Percentiles rank a stretch among this genome's conserved stretches.
phyloP scores from a whole-genome alignment of 53 echinoderm and acorn worm species.

The Echinarachnius parma region DNA sequence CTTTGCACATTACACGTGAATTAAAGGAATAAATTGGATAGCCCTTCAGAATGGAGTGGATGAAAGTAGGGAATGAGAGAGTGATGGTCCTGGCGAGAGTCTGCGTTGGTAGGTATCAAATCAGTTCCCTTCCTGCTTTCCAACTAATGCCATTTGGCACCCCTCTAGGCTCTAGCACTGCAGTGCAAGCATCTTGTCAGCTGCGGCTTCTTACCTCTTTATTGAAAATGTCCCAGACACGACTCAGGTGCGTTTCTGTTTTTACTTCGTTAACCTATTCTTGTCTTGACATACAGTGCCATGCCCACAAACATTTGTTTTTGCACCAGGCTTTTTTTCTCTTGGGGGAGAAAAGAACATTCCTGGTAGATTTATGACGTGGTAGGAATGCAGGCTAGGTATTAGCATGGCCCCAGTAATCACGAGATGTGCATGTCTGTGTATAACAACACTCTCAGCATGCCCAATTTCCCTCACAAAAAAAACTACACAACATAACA shows the following conservation, averaged over 20 bases:
- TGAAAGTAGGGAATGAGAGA: slow-evolving; percentile 46
- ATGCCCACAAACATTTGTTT: too few species aligned
- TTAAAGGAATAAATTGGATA: slow-evolving; percentile 9
- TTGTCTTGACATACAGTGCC: too few species aligned
- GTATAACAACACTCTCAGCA: too few species aligned
- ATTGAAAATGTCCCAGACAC: too few species aligned
- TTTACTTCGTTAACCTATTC: too few species aligned
- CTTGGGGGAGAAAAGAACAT: slow-evolving; percentile 32
- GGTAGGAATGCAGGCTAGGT: slow-evolving; percentile 30
- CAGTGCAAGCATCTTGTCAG: slow-evolving; percentile 41
- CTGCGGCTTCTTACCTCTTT: too few species aligned
- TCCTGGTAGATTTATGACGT: slow-evolving; percentile 39
- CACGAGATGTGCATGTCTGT: slow-evolving; percentile 22
- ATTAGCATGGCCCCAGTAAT: slow-evolving; percentile 18
- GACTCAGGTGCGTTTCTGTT: too few species aligned
- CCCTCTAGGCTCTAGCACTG: slow-evolving; percentile 2
- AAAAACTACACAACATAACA: too few species aligned
- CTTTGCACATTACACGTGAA: slow-evolving; percentile 1
- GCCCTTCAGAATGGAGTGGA: slow-evolving; percentile 30
- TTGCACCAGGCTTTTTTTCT: slow-evolving; percentile 26
- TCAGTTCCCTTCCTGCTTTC: slow-evolving; percentile 14
- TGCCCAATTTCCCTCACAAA: too few species aligned
- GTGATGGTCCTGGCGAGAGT: slow-evolving; percentile 50
- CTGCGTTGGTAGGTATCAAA: slow-evolving; percentile 38
- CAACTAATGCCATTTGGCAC: slow-evolving; percentile 29